Evolutionary conservation across 2,888 invertebrate genomes (phyloP).

Genomic region (Poecilus cupreus): DNA sequence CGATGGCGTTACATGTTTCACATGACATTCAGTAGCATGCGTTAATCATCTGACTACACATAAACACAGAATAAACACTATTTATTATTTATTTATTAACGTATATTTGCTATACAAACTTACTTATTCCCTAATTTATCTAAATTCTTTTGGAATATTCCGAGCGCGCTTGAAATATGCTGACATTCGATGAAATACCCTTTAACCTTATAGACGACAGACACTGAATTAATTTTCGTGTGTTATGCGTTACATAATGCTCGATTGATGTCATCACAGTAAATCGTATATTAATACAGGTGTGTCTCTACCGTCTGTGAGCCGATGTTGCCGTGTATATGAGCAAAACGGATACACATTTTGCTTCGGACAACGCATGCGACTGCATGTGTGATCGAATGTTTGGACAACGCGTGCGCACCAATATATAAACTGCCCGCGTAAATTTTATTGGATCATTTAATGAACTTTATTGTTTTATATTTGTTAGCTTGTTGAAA

Average conservation of each 20-base stretch:
- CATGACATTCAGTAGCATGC: slow-evolving; percentile 16
- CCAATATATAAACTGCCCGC: slow-evolving; percentile 5
- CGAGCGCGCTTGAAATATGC: not conserved
- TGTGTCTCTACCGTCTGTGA: slow-evolving; percentile 15
- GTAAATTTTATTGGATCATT: slow-evolving; percentile 22
- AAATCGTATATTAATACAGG: slow-evolving; percentile 49
- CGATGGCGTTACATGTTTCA: slow-evolving; percentile 37
- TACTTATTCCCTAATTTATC: not conserved
- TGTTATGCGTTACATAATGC: slow-evolving; percentile 46
- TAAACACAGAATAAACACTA: slow-evolving; percentile 18
- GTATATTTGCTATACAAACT: slow-evolving; percentile 1
- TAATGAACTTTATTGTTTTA: slow-evolving; percentile 27
- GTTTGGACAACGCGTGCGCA: not conserved
- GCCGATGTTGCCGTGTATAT: not conserved
- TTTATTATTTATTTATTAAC: slow-evolving; percentile 6
- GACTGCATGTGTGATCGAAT: not conserved
- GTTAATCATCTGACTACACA: slow-evolving; percentile 24
- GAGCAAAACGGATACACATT: slow-evolving; percentile 32
- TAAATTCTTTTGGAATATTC: not conserved
- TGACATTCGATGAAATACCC: slow-evolving; percentile 2
- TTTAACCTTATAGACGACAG: slow-evolving; percentile 40
- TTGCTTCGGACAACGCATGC: slow-evolving; percentile 1
- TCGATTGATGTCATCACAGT: slow-evolving; percentile 49
- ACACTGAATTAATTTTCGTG: slow-evolving; percentile 39
- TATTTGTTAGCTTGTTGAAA: slow-evolving; percentile 14